Conservation (phyloP, 1,140 invertebrate species). For the Potamilus streckersoni region DNA sequence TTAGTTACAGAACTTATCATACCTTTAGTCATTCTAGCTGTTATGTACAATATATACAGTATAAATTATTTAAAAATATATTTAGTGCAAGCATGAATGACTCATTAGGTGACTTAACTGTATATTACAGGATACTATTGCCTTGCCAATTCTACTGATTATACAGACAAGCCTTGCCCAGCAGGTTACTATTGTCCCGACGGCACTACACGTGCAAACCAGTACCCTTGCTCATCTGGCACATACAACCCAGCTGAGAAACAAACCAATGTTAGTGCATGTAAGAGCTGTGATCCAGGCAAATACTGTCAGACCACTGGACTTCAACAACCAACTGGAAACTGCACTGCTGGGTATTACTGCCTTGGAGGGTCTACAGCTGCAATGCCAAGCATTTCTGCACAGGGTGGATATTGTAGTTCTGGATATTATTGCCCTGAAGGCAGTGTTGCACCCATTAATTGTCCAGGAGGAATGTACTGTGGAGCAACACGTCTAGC, state of each 20-base stretch:
- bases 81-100: neutral
- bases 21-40: neutral
- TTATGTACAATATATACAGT: neutral
- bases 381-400: conserved; percentile 48
- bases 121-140: conserved; percentile 58
- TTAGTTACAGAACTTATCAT: neutral
- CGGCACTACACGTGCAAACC: conserved; percentile 41
- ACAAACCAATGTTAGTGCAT: conserved; percentile 47
- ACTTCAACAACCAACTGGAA: conserved; percentile 45
- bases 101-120: neutral
- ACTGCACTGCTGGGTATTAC: conserved; percentile 61
- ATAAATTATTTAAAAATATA: neutral
- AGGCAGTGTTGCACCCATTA: conserved; percentile 49
- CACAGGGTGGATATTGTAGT: conserved; percentile 53
- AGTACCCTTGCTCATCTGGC: conserved; percentile 52
- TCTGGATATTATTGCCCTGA: conserved; percentile 55
- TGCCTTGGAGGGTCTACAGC: conserved; percentile 48
- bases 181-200: conserved; percentile 60
- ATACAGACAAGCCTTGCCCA: conserved; percentile 54
- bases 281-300: conserved; percentile 54
- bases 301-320: conserved; percentile 56
- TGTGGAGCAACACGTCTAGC: conserved; percentile 44
- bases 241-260: conserved; percentile 51
- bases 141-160: conserved; percentile 55
- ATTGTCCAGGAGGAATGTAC: conserved; percentile 55